These are phyloP conservation scores for Lasioglossum albipes DNA, from an alignment of 1,140 invertebrate genomes.

Conservation along the genomic window DNA sequence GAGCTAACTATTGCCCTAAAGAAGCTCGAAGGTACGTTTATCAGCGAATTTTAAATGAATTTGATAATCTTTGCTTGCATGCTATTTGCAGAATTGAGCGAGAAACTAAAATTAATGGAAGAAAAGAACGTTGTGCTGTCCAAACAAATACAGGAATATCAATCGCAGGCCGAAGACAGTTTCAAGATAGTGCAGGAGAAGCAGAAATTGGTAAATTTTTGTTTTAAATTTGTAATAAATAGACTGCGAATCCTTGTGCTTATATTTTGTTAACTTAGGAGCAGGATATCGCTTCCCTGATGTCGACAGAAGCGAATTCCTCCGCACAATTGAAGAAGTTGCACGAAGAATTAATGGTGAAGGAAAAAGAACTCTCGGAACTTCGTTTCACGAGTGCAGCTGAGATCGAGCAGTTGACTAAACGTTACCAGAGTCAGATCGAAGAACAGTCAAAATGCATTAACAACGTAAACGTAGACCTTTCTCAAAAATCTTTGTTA, in stretches of 20 bases:
- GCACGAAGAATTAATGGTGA: conserved; percentile 60
- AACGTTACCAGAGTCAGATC: conserved; percentile 68
- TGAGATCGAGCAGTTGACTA: conserved; percentile 69
- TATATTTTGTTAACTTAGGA: conserved; percentile 51
- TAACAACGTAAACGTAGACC: conserved; percentile 65
- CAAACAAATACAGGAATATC: conserved; percentile 57
- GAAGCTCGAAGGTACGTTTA: conserved; percentile 66
- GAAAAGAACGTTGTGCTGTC: conserved; percentile 56
- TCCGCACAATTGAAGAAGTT: conserved; percentile 64
- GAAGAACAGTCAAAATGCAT: conserved; percentile 69
- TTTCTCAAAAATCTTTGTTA: conserved; percentile 63
- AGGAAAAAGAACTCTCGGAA: conserved; percentile 69
- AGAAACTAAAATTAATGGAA: conserved; percentile 56
- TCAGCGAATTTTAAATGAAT: background rate
- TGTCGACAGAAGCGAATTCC: conserved; percentile 49
- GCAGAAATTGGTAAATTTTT: conserved; percentile 60
- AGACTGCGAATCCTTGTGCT: too few species aligned
- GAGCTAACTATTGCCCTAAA: conserved; percentile 59
- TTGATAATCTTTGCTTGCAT: background rate
- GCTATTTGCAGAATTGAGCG: conserved; percentile 58
- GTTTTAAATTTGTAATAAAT: conserved; percentile 17
- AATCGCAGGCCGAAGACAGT: conserved; percentile 45
- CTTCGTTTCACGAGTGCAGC: conserved; percentile 64
- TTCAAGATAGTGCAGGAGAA: conserved; percentile 63
- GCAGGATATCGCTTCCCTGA: conserved; percentile 61